Evolutionary conservation across 2,113 vertebrate genomes (phyloP), one percentile per base, ranked within the genome.

Genomic region (Murina feae): DNA sequence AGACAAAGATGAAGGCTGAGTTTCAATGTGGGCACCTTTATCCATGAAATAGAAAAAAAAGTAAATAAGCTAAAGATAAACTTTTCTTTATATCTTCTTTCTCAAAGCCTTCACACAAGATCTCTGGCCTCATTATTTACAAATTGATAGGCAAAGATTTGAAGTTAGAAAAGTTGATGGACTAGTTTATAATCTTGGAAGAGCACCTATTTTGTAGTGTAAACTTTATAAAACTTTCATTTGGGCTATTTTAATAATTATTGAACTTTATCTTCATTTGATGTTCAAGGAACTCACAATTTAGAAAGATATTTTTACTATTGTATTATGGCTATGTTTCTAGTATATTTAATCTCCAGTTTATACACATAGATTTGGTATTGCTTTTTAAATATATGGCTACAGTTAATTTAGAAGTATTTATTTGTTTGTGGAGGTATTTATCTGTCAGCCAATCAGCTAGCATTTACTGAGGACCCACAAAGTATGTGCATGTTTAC

Each of bases 371-470:
- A 96, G 75, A 42, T 42, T 65, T 58, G 86, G 90, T 94, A 47
- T 39, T 87, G 65, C 32, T 89, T 95, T 25, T 96, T 78, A 93
- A 94, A 94, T 96, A 96, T 65, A 96, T 85, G 51, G 37, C 32
- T 37, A 63, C 23, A 44, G 14, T 91, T 96, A 37, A 76, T 71
- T 91, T 93, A 81, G 13, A 92, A 86, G 65, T 79, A n/a, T 93
- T 96, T 78, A 53, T 94, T n/a, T 74, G 21, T 89, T 96, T 95
- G 91, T 90, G 28, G 30, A 6, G 10, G 16, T 96, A 44, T 51
- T 97, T 95, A 94, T 92, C 92, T 96, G 75, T 84, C 65, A 89
- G 85, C 90, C 93, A 96, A 66, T 58, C 91, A 96, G 28, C 58
- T n/a, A 58, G 47, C 84, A 87, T 95, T 89, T 95, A 88, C 69